phyloP scores from a whole-genome alignment of 2,888 invertebrate species.

The Callyntrura guangdongensis region DNA sequence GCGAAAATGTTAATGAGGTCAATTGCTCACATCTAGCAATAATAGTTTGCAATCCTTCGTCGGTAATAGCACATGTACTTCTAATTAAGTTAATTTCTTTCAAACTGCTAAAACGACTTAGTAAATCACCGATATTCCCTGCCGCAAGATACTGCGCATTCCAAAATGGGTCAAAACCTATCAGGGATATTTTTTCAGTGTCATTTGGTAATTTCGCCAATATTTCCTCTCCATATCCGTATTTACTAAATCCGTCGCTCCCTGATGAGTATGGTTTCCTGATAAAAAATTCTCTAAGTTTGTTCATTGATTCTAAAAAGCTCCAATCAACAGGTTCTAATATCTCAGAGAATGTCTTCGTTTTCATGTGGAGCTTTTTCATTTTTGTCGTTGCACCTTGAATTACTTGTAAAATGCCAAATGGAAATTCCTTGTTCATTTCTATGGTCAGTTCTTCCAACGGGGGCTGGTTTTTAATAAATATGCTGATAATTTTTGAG shows the following conservation, averaged over 20 bases:
- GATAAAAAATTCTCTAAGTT: conserved; percentile 71
- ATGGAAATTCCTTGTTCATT: conserved; percentile 73
- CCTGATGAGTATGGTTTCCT: conserved; percentile 40
- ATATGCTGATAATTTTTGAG: conserved; percentile 47
- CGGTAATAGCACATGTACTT: conserved; percentile 71
- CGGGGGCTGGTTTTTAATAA: conserved; percentile 77
- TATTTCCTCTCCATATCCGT: conserved; percentile 70
- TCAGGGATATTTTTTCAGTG: conserved; percentile 56
- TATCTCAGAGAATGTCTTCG: conserved; percentile 65
- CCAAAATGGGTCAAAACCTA: conserved; percentile 72
- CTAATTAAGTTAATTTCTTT: conserved; percentile 70
- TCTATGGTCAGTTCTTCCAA: conserved; percentile 69
- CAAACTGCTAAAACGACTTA: conserved; percentile 65
- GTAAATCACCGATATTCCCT: conserved; percentile 56
- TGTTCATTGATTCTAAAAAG: conserved; percentile 67
- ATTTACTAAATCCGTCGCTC: conserved; percentile 29
- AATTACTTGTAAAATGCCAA: conserved; percentile 48
- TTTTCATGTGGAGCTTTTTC: conserved; percentile 73
- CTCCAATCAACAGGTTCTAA: conserved; percentile 73
- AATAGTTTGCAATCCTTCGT: conserved; percentile 74
- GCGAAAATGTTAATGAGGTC: conserved; percentile 66
- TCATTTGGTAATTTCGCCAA: conserved; percentile 55
- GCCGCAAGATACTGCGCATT: conserved; percentile 38
- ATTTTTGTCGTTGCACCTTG: conserved; percentile 65
- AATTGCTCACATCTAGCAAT: conserved; percentile 58